These are phyloP conservation scores for Hofmannophila pseudospretella DNA, from an alignment of 2,888 invertebrate species.

Conservation along the genomic window DNA sequence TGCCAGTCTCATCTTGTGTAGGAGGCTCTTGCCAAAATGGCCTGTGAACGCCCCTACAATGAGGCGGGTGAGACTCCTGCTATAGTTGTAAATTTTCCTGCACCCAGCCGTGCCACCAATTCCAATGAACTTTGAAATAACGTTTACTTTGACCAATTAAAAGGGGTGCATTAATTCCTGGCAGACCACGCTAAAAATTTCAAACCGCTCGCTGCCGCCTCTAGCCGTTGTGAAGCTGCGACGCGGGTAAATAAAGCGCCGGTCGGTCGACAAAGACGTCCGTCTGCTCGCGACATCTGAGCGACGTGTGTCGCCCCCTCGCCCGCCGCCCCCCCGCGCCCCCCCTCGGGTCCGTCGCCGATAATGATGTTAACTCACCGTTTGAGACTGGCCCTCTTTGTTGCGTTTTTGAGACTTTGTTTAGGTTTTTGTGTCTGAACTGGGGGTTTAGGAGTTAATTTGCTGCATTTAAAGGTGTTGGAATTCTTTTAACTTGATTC, in stretches of 20 bases:
- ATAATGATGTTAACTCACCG: conserved; percentile 76
- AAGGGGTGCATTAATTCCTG: too few relatives aligned
- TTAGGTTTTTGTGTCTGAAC: neutral
- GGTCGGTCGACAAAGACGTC: conserved; percentile 75
- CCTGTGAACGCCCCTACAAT: too few relatives aligned
- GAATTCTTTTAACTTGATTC: neutral
- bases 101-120: too few relatives aligned
- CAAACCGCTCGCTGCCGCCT: conserved; percentile 57
- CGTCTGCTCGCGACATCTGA: conserved; percentile 75
- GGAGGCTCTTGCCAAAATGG: too few relatives aligned
- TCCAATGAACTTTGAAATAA: too few relatives aligned
- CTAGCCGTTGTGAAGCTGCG: conserved; percentile 50
- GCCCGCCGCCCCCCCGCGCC: conserved; percentile 16
- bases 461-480: too few relatives aligned
- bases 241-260: conserved; percentile 66
- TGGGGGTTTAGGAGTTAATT: too few relatives aligned
- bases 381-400: conserved; percentile 63
- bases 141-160: too few relatives aligned
- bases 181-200: conserved; percentile 35
- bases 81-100: too few relatives aligned
- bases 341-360: conserved; percentile 45
- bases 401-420: conserved; percentile 60
- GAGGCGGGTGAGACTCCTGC: too few relatives aligned
- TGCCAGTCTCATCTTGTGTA: too few relatives aligned
- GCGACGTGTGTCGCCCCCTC: conserved; percentile 64